Conservation (phyloP, 2,888 invertebrate species). For the Drosophila nr. medialis region DNA sequence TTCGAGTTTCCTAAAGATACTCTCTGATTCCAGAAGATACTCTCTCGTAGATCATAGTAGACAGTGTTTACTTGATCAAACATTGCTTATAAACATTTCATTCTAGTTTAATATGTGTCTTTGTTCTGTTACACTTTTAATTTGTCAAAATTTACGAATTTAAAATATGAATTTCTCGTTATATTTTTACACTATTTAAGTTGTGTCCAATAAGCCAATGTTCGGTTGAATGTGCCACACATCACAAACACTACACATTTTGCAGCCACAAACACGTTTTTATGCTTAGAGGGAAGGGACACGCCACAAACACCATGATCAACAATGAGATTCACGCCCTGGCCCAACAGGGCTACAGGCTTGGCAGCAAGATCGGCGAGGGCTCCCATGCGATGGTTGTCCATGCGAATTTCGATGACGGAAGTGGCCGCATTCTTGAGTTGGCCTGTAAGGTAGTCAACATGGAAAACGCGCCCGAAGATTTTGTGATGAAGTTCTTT, state of each 20-base stretch:
- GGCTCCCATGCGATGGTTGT: conserved; percentile 96
- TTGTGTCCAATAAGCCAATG: conserved; percentile 27
- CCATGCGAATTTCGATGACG: conserved; percentile 91
- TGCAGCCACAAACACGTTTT: background rate
- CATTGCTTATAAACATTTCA: background rate
- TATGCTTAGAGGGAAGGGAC: background rate
- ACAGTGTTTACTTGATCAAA: background rate
- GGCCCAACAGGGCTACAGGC: conserved; percentile 92
- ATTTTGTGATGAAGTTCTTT: conserved; percentile 96
- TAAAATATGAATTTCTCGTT: conserved; percentile 29
- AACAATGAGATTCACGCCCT: conserved; percentile 88
- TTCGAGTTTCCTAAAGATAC: background rate
- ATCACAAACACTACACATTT: background rate
- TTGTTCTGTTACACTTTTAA: conserved; percentile 21
- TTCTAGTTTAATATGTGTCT: background rate
- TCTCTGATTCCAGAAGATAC: background rate
- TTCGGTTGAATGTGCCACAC: conserved; percentile 21
- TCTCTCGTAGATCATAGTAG: background rate
- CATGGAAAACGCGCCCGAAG: conserved; percentile 93
- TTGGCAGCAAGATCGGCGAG: conserved; percentile 95
- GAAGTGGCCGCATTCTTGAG: conserved; percentile 86
- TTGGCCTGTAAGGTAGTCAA: conserved; percentile 96
- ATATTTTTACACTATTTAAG: conserved; percentile 28
- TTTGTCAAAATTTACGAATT: conserved; percentile 41
- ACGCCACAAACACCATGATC: conserved; percentile 52